Conservation (phyloP, 2,113 vertebrate species). For the Paraplagusia blochii region DNA sequence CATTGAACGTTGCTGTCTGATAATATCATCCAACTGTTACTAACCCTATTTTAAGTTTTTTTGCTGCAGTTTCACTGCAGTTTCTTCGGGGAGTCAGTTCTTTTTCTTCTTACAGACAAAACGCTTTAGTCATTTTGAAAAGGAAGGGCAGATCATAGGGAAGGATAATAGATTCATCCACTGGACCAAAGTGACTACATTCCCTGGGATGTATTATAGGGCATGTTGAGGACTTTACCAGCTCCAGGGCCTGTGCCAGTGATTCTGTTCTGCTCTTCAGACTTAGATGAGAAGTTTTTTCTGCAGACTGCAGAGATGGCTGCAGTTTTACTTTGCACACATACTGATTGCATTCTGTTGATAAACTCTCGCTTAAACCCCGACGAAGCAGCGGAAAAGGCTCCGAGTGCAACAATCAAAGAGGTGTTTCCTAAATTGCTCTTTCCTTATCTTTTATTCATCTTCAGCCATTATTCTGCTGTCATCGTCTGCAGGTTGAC, state of each 20-base stretch:
- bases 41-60: too few relatives aligned
- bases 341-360: conserved; percentile 21
- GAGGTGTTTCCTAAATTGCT: not conserved
- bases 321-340: not conserved
- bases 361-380: conserved; percentile 9
- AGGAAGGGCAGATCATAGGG: conserved; percentile 4
- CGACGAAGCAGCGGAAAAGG: not conserved
- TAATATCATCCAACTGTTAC: too few relatives aligned
- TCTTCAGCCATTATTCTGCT: too few relatives aligned
- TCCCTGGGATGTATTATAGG: not conserved
- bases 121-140: not conserved
- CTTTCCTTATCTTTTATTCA: too few relatives aligned
- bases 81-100: not conserved
- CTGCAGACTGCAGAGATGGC: not conserved
- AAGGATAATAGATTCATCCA: conserved; percentile 23
- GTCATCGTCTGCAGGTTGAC: too few relatives aligned
- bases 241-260: not conserved
- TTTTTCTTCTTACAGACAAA: not conserved
- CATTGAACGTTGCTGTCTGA: too few relatives aligned
- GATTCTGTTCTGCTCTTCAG: conserved; percentile 4
- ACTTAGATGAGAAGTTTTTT: not conserved
- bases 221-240: not conserved
- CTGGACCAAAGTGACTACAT: conserved; percentile 6
- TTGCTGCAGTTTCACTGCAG: conserved; percentile 21
- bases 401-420: conserved; percentile 6